Conservation (phyloP, 1,140 invertebrate genomes). For the Heterodera schachtii region DNA sequence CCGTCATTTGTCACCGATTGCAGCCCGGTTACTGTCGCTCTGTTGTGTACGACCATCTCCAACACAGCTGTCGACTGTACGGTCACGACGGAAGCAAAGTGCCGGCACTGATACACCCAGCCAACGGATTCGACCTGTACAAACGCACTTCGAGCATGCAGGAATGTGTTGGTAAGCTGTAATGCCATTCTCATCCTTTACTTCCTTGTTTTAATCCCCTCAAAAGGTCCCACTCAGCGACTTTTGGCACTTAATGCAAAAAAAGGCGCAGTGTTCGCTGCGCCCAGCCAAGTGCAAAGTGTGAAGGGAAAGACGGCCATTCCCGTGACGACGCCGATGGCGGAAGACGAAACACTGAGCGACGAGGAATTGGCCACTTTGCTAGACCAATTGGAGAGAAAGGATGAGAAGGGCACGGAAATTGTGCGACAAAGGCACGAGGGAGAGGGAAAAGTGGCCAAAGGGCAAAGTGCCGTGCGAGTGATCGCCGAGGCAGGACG, state of each 20-base stretch:
- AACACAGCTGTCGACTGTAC: slow-evolving; percentile 47
- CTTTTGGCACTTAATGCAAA: slow-evolving; percentile 24
- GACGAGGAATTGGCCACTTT: slow-evolving; percentile 24
- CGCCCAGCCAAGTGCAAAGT: slow-evolving; percentile 12
- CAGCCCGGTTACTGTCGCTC: slow-evolving; percentile 24
- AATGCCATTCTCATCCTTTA: no score
- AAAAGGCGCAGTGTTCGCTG: slow-evolving; percentile 19
- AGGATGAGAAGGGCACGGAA: neutral
- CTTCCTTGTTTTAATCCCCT: neutral
- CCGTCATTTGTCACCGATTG: neutral
- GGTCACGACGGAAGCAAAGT: slow-evolving; percentile 42
- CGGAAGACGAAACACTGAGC: slow-evolving; percentile 1
- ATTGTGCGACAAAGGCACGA: neutral
- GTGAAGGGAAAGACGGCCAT: neutral
- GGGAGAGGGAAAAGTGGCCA: neutral
- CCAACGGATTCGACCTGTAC: slow-evolving; percentile 32
- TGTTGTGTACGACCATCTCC: slow-evolving; percentile 42
- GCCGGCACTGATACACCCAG: slow-evolving; percentile 30
- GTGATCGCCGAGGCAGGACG: no score
- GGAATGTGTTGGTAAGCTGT: slow-evolving; percentile 26
- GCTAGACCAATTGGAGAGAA: slow-evolving; percentile 21
- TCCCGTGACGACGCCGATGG: neutral
- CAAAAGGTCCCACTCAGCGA: slow-evolving; percentile 25
- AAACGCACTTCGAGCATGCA: slow-evolving; percentile 30
- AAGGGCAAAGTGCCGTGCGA: neutral